These are phyloP conservation scores for Diuraphis noxia DNA, from an alignment of 1,140 invertebrate genomes.

Conservation along the genomic window DNA sequence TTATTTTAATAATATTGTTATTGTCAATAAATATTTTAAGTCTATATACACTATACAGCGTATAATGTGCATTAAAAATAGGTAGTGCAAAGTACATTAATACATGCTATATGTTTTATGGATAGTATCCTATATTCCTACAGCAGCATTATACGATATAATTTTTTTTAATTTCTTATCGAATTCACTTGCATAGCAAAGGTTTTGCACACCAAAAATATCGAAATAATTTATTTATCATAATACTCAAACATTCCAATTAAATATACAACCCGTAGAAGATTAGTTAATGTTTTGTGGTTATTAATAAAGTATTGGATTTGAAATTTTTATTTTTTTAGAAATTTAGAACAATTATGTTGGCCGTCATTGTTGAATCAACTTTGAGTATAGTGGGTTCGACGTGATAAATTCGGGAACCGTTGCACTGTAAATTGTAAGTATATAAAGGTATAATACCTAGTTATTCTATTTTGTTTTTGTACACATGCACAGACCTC, in stretches of 20 bases:
- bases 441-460: background rate
- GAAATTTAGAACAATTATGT: background rate
- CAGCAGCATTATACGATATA: no score
- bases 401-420: background rate
- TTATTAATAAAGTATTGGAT: background rate
- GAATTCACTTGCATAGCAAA: background rate
- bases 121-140: no score
- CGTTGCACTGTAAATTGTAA: background rate
- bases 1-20: background rate
- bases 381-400: background rate
- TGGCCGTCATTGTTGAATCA: background rate
- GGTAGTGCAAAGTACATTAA: background rate
- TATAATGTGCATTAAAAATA: background rate
- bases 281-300: background rate
- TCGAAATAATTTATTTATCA: background rate
- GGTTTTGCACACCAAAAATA: background rate
- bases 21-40: background rate
- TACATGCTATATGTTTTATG: background rate
- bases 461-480: background rate
- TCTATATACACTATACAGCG: background rate
- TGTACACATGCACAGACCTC: background rate
- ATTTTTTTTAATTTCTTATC: background rate
- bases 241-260: background rate
- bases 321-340: background rate
- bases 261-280: background rate